These are phyloP conservation scores for Mimas tiliae DNA, from an alignment of 2,888 invertebrate genomes.

Conservation along the genomic window DNA sequence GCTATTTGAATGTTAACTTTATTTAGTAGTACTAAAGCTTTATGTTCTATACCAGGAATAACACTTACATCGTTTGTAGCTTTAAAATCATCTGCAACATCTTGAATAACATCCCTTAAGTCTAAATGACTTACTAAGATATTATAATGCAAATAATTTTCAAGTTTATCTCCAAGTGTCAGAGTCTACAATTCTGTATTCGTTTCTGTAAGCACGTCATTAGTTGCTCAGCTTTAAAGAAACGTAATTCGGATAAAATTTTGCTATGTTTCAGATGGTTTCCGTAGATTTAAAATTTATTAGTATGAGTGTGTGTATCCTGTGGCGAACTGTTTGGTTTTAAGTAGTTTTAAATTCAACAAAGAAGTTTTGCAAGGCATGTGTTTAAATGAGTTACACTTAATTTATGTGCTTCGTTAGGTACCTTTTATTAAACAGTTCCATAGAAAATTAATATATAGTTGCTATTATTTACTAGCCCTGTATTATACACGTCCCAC, in stretches of 20 bases:
- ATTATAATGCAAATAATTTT: slow-evolving; percentile 56
- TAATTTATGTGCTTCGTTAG: not conserved
- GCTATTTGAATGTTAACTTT: slow-evolving; percentile 45
- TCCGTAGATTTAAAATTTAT: slow-evolving; percentile 76
- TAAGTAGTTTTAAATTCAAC: slow-evolving; percentile 31
- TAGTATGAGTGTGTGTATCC: slow-evolving; percentile 41
- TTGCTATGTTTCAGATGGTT: slow-evolving; percentile 75
- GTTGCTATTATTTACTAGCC: no score
- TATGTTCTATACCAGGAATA: slow-evolving; percentile 35
- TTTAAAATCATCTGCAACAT: slow-evolving; percentile 65
- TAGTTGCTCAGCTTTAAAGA: slow-evolving; percentile 41
- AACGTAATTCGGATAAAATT: slow-evolving; percentile 65
- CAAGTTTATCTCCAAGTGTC: slow-evolving; percentile 41
- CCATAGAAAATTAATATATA: no score
- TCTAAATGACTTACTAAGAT: slow-evolving; percentile 71
- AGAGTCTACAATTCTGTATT: slow-evolving; percentile 50
- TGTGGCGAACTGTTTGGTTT: slow-evolving; percentile 47
- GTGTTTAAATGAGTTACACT: not conserved
- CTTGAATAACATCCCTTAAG: slow-evolving; percentile 78
- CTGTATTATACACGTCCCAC: no score
- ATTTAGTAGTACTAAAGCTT: slow-evolving; percentile 32
- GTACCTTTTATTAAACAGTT: not conserved
- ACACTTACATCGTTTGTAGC: slow-evolving; percentile 48
- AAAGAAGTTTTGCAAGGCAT: slow-evolving; percentile 18
- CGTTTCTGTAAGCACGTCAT: slow-evolving; percentile 49